These are phyloP conservation scores for Scleropages formosus DNA, from an alignment of 2,797 vertebrate genomes.

Conservation along the genomic window DNA sequence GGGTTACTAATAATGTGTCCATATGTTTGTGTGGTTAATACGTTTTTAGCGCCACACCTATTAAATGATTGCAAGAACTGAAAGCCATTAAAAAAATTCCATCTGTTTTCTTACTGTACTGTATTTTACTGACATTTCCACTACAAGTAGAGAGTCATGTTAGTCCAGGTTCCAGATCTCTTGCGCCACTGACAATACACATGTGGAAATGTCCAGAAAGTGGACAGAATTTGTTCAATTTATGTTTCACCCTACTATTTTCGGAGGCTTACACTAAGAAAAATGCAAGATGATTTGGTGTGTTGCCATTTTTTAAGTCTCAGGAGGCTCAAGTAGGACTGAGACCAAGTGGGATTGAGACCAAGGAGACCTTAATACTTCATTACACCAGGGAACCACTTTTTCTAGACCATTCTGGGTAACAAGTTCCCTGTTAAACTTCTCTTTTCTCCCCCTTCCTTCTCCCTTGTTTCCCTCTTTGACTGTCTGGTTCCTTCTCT, in stretches of 20 bases:
- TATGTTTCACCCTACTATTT: too few relatives aligned
- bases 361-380: too few relatives aligned
- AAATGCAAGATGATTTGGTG: too few relatives aligned
- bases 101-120: not conserved
- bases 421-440: not conserved
- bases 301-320: too few relatives aligned
- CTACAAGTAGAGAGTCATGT: not conserved
- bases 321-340: too few relatives aligned
- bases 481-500: not conserved
- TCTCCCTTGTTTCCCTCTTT: not conserved
- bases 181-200: not conserved
- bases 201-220: not conserved
- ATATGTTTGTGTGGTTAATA: not conserved
- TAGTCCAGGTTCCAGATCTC: not conserved
- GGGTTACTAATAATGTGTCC: not conserved
- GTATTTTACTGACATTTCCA: not conserved
- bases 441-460: not conserved
- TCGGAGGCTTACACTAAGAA: too few relatives aligned
- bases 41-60: not conserved
- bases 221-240: too few relatives aligned
- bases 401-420: not conserved
- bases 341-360: too few relatives aligned
- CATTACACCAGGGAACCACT: not conserved
- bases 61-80: not conserved
- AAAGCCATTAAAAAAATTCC: not conserved